Percentiles rank a stretch among this genome's conserved stretches.
Conservation (phyloP, 2,797 vertebrate genomes). For the Merluccius polli region DNA sequence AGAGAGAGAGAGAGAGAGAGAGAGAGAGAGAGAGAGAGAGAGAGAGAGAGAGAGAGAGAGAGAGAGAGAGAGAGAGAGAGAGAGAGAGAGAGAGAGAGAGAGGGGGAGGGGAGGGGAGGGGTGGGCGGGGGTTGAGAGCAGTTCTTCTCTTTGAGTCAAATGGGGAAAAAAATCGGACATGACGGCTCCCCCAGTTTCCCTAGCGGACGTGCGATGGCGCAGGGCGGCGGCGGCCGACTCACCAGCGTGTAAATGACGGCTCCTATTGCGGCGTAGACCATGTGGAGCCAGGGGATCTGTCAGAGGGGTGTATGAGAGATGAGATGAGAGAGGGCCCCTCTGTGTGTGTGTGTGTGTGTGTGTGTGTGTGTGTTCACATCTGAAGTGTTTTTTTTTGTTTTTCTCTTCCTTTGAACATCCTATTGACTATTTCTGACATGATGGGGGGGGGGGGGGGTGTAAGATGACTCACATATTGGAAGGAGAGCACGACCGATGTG, state of each 20-base stretch:
- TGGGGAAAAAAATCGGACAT: background rate
- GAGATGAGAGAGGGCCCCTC: background rate
- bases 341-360: background rate
- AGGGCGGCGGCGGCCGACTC: conserved; percentile 40
- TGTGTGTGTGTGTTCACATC: no score
- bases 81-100: no score
- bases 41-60: no score
- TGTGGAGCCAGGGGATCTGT: conserved; percentile 91
- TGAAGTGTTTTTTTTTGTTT: background rate
- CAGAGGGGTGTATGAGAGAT: conserved; percentile 25
- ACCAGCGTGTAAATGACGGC: conserved; percentile 91
- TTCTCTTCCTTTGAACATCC: background rate
- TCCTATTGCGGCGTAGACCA: conserved; percentile 89
- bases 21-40: no score
- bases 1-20: no score
- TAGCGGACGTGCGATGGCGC: background rate
- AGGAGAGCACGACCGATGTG: conserved; percentile 82
- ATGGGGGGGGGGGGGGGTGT: no score
- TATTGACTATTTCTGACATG: background rate
- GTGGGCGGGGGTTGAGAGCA: no score
- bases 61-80: no score
- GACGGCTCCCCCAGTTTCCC: background rate
- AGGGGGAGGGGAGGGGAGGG: no score
- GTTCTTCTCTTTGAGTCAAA: background rate
- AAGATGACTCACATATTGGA: conserved; percentile 82